These are phyloP conservation scores for Theristus sp. DNA, from an alignment of 2,888 invertebrate genomes.

Conservation along the genomic window DNA sequence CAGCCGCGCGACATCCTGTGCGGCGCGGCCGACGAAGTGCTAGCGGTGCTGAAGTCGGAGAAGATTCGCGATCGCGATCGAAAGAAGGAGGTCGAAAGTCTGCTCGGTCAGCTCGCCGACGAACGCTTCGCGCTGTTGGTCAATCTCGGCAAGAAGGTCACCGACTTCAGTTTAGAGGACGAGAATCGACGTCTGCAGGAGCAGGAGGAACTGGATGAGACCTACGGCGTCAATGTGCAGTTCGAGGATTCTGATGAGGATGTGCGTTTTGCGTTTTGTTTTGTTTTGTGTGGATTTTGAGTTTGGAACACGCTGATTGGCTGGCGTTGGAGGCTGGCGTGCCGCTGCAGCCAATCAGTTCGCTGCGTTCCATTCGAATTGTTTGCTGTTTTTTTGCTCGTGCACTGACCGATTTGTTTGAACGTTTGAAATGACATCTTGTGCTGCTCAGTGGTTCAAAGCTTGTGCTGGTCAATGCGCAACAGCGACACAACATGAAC, in stretches of 20 bases:
- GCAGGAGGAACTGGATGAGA: slow-evolving; percentile 70
- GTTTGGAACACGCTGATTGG: no score
- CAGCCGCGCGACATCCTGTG: slow-evolving; percentile 84
- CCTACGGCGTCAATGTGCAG: slow-evolving; percentile 95
- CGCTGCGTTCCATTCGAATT: no score
- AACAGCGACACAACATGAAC: no score
- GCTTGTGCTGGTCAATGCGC: no score
- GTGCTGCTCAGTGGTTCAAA: no score
- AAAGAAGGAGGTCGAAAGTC: slow-evolving; percentile 45
- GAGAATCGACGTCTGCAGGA: slow-evolving; percentile 2
- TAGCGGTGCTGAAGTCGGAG: slow-evolving; percentile 83
- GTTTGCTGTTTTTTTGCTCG: no score
- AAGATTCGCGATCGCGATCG: slow-evolving; percentile 75
- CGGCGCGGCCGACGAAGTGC: slow-evolving; percentile 96
- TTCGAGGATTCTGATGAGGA: slow-evolving; percentile 97
- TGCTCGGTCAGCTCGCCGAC: slow-evolving; percentile 62
- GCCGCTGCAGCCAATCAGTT: no score
- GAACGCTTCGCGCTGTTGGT: slow-evolving; percentile 82
- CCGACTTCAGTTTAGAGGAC: neutral
- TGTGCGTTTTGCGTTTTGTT: slow-evolving; percentile 35
- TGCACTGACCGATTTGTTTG: no score
- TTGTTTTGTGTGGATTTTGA: no score
- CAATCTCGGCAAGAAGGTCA: slow-evolving; percentile 90
- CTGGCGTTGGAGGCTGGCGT: no score
- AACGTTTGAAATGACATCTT: no score